Conservation (phyloP, 2,888 invertebrate genomes). For the Thymelicus sylvestris region DNA sequence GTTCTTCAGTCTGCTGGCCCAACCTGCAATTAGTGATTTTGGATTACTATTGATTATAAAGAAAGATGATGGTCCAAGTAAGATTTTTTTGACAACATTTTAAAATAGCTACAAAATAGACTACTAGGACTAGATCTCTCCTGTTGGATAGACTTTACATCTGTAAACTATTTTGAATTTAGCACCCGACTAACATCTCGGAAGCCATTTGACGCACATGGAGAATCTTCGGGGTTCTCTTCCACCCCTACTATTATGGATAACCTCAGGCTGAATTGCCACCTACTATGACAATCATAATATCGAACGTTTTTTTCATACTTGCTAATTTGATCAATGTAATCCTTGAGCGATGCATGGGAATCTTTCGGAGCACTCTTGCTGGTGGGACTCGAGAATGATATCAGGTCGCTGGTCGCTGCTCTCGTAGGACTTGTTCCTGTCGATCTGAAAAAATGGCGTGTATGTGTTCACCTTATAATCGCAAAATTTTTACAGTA, state of each 20-base stretch:
- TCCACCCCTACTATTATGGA: no score
- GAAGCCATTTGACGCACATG: no score
- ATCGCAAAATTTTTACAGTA: no score
- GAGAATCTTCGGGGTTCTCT: no score
- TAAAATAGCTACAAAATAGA: no score
- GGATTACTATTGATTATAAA: neutral
- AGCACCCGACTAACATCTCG: no score
- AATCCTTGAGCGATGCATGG: conserved; percentile 84
- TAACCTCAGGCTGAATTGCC: neutral
- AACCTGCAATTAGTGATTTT: conserved; percentile 60
- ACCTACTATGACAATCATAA: neutral
- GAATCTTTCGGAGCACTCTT: conserved; percentile 76
- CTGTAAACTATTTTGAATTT: no score
- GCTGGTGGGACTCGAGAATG: conserved; percentile 87
- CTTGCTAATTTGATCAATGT: conserved; percentile 85
- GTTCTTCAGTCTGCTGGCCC: conserved; percentile 74
- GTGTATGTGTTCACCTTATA: neutral
- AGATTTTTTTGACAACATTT: no score
- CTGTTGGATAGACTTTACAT: no score
- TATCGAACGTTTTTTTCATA: conserved; percentile 43
- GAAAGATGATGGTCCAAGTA: no score
- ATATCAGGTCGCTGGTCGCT: conserved; percentile 87
- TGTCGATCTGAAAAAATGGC: conserved; percentile 65
- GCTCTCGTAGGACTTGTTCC: conserved; percentile 72
- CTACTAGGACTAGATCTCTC: no score